These are phyloP conservation scores for Scotopteryx bipunctaria DNA, from an alignment of 2,888 invertebrate genomes.

Conservation along the genomic window DNA sequence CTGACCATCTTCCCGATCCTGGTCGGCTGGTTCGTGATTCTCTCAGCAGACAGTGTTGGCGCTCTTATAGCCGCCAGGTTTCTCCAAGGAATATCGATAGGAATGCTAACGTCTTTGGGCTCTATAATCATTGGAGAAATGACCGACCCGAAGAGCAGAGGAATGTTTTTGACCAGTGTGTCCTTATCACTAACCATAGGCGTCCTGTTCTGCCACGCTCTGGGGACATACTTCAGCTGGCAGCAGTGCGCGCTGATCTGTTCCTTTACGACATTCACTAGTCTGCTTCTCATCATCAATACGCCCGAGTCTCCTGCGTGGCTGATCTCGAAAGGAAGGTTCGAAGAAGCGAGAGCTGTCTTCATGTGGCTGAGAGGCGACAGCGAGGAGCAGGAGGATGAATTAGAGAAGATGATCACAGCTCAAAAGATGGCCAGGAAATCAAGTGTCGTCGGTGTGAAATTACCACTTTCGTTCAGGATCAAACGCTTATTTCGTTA, in stretches of 20 bases:
- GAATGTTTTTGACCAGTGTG: slow-evolving; percentile 84
- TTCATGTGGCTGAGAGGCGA: slow-evolving; percentile 83
- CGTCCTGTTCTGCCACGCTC: slow-evolving; percentile 83
- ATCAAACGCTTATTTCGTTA: slow-evolving; percentile 53
- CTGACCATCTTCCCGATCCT: slow-evolving; percentile 80
- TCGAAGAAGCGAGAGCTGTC: slow-evolving; percentile 80
- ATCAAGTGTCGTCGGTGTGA: slow-evolving; percentile 55
- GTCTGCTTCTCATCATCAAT: slow-evolving; percentile 78
- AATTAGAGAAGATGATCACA: slow-evolving; percentile 74
- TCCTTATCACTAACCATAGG: slow-evolving; percentile 85
- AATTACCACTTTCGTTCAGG: slow-evolving; percentile 46
- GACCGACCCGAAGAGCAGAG: slow-evolving; percentile 84
- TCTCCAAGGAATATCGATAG: slow-evolving; percentile 80
- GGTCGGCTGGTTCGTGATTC: slow-evolving; percentile 83
- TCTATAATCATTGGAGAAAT: slow-evolving; percentile 84
- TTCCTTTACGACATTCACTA: slow-evolving; percentile 74
- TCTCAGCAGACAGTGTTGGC: slow-evolving; percentile 69
- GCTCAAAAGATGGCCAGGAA: slow-evolving; percentile 66
- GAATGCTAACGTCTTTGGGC: slow-evolving; percentile 80
- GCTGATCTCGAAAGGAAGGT: slow-evolving; percentile 83
- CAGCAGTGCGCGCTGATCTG: slow-evolving; percentile 80
- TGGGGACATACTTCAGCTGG: slow-evolving; percentile 85
- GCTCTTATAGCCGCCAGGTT: slow-evolving; percentile 79
- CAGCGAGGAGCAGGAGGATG: slow-evolving; percentile 61
- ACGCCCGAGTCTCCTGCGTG: slow-evolving; percentile 87